Evolutionary conservation across 2,888 invertebrate genomes (phyloP).

Genomic region (Argyra leucocephala): DNA sequence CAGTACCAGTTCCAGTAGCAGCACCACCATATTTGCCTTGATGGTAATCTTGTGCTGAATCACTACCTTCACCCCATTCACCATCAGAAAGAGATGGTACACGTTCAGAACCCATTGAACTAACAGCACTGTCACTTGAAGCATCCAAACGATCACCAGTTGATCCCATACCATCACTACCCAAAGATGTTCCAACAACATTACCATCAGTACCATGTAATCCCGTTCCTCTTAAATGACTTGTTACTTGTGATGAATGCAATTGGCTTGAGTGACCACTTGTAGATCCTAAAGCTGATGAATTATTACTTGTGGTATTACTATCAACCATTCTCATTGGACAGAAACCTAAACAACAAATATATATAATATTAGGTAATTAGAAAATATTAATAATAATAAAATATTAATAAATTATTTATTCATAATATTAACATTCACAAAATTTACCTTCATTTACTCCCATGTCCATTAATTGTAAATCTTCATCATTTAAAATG

Average conservation of each 20-base stretch:
- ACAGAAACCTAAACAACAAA: conserved; percentile 61
- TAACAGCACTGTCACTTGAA: conserved; percentile 83
- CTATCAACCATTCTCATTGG: conserved; percentile 74
- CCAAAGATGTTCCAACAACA: conserved; percentile 25
- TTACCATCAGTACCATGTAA: conserved; percentile 19
- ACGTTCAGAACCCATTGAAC: conserved; percentile 85
- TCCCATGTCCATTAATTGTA: conserved; percentile 86
- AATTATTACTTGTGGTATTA: conserved; percentile 41
- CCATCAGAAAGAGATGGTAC: conserved; percentile 81
- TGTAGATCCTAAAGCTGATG: conserved; percentile 35
- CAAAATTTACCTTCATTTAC: conserved; percentile 70
- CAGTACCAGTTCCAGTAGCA: neutral
- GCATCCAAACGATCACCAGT: conserved; percentile 64
- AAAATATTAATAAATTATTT: neutral
- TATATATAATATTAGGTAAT: too few species aligned
- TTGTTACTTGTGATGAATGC: conserved; percentile 21
- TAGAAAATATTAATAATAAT: neutral
- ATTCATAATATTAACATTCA: conserved; percentile 12
- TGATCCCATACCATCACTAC: conserved; percentile 46
- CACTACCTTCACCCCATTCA: conserved; percentile 85
- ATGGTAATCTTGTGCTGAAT: conserved; percentile 74
- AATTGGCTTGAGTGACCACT: conserved; percentile 21
- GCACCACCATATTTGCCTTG: conserved; percentile 37
- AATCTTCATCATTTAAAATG: conserved; percentile 77
- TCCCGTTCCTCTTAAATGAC: conserved; percentile 25